Conservation (phyloP, 2,888 invertebrate genomes). For the Phengaris arion region DNA sequence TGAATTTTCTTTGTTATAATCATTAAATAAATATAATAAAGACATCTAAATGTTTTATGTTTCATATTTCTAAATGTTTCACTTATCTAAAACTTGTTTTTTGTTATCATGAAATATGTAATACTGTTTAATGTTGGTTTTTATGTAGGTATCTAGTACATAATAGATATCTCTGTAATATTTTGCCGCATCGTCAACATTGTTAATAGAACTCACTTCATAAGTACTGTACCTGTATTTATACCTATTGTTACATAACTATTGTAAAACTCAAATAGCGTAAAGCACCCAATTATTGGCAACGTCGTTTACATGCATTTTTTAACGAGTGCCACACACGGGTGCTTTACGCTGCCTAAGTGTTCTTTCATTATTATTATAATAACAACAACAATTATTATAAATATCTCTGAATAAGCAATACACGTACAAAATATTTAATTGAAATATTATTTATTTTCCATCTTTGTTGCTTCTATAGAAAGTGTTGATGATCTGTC, state of each 20-base stretch:
- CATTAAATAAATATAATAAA: not conserved
- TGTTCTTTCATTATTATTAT: too few species aligned
- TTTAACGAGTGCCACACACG: not conserved
- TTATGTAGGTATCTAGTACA: not conserved
- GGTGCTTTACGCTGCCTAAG: too few species aligned
- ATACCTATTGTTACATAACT: constrained; percentile 1
- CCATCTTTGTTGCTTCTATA: too few species aligned
- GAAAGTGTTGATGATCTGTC: too few species aligned
- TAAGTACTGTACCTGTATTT: too few species aligned
- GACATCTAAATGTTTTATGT: not conserved
- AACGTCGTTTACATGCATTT: too few species aligned
- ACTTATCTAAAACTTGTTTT: not conserved
- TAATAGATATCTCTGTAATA: not conserved
- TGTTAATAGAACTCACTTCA: not conserved
- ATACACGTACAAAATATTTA: not conserved
- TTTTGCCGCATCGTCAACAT: not conserved
- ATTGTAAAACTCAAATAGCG: not conserved
- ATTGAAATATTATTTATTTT: not conserved
- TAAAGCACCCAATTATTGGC: too few species aligned
- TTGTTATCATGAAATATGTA: not conserved
- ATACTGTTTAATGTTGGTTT: not conserved
- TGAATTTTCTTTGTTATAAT: not conserved
- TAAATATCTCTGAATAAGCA: not conserved
- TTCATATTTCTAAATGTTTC: too few species aligned
- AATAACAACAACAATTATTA: too few species aligned